A percentile compares a stretch with the other conserved stretches of the same genome.
These are phyloP conservation scores for Columba janthina DNA, from an alignment of 2,113 vertebrate species.

Conservation along the genomic window DNA sequence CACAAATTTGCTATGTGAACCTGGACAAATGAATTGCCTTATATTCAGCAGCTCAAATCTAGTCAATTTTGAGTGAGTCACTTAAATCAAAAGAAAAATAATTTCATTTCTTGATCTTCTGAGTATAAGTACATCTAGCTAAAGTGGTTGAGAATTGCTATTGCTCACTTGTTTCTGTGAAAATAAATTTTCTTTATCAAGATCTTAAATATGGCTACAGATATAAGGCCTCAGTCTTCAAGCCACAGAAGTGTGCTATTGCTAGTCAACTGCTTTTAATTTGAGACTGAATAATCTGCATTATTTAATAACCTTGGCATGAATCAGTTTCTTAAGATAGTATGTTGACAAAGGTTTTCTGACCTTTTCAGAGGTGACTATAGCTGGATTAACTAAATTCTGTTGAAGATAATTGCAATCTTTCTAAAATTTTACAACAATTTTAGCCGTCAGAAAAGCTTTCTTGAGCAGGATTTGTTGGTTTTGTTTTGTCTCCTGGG, in stretches of 20 bases:
- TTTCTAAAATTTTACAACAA: neutral
- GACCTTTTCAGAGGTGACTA: neutral
- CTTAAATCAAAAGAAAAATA: neutral
- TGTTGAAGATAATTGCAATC: neutral
- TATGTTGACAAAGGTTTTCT: neutral
- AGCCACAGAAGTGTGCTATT: rapidly evolving
- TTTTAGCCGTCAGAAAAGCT: neutral
- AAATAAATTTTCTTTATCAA: neutral
- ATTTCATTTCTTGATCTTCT: neutral
- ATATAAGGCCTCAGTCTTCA: neutral
- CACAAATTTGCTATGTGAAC: neutral
- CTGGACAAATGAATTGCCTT: neutral
- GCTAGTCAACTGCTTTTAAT: neutral
- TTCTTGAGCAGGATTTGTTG: neutral
- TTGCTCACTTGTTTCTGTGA: neutral
- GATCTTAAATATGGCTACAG: neutral
- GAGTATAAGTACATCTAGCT: neutral
- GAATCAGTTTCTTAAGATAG: neutral
- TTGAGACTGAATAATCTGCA: neutral
- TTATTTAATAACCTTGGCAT: neutral
- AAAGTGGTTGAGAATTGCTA: neutral
- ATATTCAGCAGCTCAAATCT: neutral
- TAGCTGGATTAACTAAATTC: neutral
- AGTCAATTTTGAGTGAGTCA: neutral
- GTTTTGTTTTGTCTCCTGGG: neutral